These are phyloP conservation scores for Galleria mellonella DNA, from an alignment of 1,140 invertebrate species.

Conservation along the genomic window DNA sequence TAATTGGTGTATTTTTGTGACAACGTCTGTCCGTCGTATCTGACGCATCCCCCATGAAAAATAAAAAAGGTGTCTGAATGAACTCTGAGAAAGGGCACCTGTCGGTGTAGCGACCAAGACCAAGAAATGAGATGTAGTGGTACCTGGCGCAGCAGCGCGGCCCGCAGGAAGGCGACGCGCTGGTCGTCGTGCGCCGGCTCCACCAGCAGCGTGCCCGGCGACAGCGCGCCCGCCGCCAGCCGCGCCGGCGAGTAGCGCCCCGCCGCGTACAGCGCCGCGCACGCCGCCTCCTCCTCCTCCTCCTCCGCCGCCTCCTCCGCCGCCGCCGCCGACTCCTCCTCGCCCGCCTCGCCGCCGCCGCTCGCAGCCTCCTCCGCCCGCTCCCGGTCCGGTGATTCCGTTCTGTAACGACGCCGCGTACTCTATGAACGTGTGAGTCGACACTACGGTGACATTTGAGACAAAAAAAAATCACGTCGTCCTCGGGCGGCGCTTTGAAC, in stretches of 20 bases:
- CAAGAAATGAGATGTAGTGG: too few relatives aligned
- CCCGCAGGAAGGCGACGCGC: constrained; percentile 83
- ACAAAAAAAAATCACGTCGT: too few relatives aligned
- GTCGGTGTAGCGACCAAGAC: too few relatives aligned
- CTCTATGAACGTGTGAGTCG: too few relatives aligned
- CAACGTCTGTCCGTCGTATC: too few relatives aligned
- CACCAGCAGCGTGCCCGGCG: constrained; percentile 88
- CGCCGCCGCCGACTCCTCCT: background rate
- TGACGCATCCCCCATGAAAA: too few relatives aligned
- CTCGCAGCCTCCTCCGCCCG: background rate
- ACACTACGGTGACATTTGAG: too few relatives aligned
- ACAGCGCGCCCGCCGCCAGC: constrained; percentile 80
- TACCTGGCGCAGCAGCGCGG: constrained; percentile 51
- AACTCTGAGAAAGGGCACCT: too few relatives aligned
- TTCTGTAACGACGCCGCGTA: background rate
- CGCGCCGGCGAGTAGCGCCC: constrained; percentile 91
- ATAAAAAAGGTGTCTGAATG: too few relatives aligned
- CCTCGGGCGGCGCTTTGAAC: too few relatives aligned
- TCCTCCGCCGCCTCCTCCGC: constrained; percentile 20
- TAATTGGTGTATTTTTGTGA: too few relatives aligned
- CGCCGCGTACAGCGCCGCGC: constrained; percentile 78
- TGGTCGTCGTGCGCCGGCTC: constrained; percentile 87
- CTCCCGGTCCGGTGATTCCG: background rate
- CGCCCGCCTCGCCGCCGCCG: background rate
- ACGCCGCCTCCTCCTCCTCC: constrained; percentile 50